Base-by-base conservation (phyloP, 2,888 invertebrate species). In the Amiota communis region DNA sequence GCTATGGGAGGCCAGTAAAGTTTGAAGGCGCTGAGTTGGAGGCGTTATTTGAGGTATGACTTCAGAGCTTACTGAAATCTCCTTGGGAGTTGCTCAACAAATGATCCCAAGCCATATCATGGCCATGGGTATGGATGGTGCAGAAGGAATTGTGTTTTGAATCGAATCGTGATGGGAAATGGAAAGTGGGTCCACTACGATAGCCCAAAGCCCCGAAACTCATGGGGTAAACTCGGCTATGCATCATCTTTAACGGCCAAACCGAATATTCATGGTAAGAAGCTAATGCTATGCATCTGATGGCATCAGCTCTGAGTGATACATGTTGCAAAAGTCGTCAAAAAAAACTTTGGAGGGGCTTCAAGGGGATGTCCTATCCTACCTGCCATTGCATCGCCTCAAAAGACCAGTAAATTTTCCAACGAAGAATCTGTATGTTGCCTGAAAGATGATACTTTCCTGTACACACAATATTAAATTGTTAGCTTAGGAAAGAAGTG, bases 241-340 rank as follows among this genome's bases (percentile, higher is more conserved):
- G 11, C 51, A 51, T 51, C 11, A 51, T 2, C 51, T 51, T 11
- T n/a, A 51, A 51, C 2, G 11, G 2, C 51, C n/a, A 51, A 51
- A 51, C n/a, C 51, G 51, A 51, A 51, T 51, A 11, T 51, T 51
- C 11, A 51, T 51, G 51, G 51, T 1, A 51, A 51, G n/a, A 51
- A 51, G 12, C 51, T 51, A 51, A 51, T 51, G 51, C 51, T 51
- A 4, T 51, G 51, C 51, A 51, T 51, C 51, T 51, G 51, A 4
- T 51, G 51, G 51, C 51, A 51, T 51, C 51, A 51, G 51, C 51
- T 51, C n/a, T n/a, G n/a, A n/a, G n/a, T n/a, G n/a, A n/a, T n/a
- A n/a, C n/a, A n/a, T n/a, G n/a, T n/a, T n/a, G n/a, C n/a, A n/a
- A n/a, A n/a, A n/a, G n/a, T n/a, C n/a, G n/a, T n/a, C n/a, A n/a